Percentiles rank a stretch among this genome's conserved stretches.
These are phyloP conservation scores for Lycaena phlaeas DNA, from an alignment of 2,888 invertebrate genomes.

Conservation along the genomic window DNA sequence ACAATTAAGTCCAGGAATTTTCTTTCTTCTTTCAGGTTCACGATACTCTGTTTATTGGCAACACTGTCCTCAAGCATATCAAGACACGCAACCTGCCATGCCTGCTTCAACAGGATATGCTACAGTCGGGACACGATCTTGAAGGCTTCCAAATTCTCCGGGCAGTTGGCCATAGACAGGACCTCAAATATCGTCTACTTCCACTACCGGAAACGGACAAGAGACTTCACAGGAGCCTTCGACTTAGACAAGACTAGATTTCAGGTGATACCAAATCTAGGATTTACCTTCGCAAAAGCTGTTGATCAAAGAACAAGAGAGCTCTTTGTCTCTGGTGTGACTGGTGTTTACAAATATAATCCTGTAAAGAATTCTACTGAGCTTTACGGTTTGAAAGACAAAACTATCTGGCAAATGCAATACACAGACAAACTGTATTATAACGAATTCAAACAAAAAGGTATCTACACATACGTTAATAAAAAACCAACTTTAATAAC, in stretches of 20 bases:
- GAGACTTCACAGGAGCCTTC: constrained; percentile 39
- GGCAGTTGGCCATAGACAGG: constrained; percentile 46
- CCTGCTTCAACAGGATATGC: constrained; percentile 43
- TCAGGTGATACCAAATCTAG: constrained; percentile 30
- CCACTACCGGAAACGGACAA: constrained; percentile 32
- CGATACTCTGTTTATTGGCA: background rate
- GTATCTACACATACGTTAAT: constrained; percentile 32
- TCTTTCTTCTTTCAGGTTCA: background rate
- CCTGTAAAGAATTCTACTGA: constrained; percentile 28
- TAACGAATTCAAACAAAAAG: constrained; percentile 33
- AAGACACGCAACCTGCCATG: constrained; percentile 32
- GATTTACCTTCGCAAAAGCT: constrained; percentile 43
- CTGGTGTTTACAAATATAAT: constrained; percentile 39
- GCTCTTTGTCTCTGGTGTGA: constrained; percentile 39
- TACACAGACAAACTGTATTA: constrained; percentile 40
- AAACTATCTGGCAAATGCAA: constrained; percentile 49
- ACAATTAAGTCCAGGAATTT: too few relatives aligned
- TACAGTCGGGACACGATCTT: constrained; percentile 36
- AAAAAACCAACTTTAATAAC: constrained; percentile 29
- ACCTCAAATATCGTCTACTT: constrained; percentile 41
- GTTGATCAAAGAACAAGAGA: constrained; percentile 39
- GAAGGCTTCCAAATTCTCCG: constrained; percentile 35
- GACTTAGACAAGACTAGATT: constrained; percentile 38
- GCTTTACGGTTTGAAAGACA: constrained; percentile 31
- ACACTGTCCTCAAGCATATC: constrained; percentile 10